Evolutionary conservation across 2,113 vertebrate genomes (phyloP).

Genomic region (Taurulus bubalis): DNA sequence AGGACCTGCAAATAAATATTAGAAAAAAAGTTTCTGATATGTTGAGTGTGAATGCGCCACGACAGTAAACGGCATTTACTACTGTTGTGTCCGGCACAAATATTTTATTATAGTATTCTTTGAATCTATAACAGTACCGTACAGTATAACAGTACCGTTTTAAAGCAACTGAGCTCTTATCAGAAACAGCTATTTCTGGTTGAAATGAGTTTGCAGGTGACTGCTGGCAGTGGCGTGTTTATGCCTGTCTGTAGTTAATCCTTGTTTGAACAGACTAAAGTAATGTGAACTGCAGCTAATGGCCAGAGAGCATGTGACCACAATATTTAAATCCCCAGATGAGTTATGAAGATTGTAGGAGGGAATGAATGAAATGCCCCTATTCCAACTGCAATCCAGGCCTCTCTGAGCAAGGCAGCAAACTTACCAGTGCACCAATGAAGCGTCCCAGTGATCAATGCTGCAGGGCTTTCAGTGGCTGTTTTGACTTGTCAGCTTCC

Average conservation of each 20-base stretch:
- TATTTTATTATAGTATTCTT: background rate
- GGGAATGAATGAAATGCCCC: slow-evolving; percentile 9
- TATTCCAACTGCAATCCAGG: slow-evolving; percentile 22
- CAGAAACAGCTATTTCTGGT: background rate
- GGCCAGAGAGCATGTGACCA: background rate
- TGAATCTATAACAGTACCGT: background rate
- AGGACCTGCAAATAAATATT: background rate
- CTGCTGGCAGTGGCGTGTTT: slow-evolving; percentile 3
- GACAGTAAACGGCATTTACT: background rate
- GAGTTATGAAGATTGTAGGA: background rate
- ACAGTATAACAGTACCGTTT: background rate
- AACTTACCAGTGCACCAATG: slow-evolving; percentile 6
- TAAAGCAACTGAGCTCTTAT: background rate
- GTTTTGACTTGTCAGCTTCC: slow-evolving; percentile 43
- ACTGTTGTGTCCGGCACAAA: background rate
- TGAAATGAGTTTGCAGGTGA: slow-evolving; percentile 8
- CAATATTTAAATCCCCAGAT: background rate
- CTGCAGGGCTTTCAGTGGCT: slow-evolving; percentile 41
- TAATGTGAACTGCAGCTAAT: slow-evolving; percentile 2
- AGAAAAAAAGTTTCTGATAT: background rate
- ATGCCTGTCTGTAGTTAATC: slow-evolving; percentile 8
- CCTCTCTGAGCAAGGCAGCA: slow-evolving; percentile 27
- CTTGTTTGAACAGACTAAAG: background rate
- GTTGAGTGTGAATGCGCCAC: background rate
- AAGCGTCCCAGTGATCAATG: slow-evolving; percentile 14